Conservation (phyloP, 2,888 invertebrate genomes). For the Phyto melanocephala region DNA sequence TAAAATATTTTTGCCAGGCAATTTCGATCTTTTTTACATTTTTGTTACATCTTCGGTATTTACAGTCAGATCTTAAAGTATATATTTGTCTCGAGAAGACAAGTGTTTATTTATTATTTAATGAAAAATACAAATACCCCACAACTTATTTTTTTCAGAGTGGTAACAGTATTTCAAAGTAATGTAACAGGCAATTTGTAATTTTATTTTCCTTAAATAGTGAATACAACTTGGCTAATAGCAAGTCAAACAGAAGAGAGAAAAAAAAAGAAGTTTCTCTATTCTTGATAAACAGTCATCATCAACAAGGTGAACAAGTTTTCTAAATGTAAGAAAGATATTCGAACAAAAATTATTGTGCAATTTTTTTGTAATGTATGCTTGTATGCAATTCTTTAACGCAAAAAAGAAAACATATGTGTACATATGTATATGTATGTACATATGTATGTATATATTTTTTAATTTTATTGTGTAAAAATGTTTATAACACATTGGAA, state of each 20-base stretch:
- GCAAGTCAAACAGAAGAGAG: background rate
- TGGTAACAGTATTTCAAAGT: background rate
- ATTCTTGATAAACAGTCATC: background rate
- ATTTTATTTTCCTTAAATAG: constrained; percentile 38
- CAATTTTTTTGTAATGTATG: background rate
- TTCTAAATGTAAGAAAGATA: constrained; percentile 21
- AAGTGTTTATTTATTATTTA: too few relatives aligned
- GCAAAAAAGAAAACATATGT: background rate
- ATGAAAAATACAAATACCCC: too few relatives aligned
- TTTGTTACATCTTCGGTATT: too few relatives aligned
- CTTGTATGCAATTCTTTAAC: background rate
- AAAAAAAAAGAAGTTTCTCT: constrained; percentile 34
- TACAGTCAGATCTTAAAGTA: too few relatives aligned
- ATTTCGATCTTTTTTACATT: too few relatives aligned
- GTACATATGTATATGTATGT: too few relatives aligned
- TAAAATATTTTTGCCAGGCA: too few relatives aligned
- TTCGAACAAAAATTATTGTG: background rate
- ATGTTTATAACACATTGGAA: background rate
- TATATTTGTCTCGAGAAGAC: too few relatives aligned
- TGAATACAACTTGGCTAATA: constrained; percentile 18
- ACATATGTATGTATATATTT: too few relatives aligned
- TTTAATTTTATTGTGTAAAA: background rate
- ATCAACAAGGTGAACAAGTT: constrained; percentile 45
- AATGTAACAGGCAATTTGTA: background rate
- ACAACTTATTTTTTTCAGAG: background rate